phyloP scores from a whole-genome alignment of 2,113 vertebrate species.

The Eulemur rufifrons region DNA sequence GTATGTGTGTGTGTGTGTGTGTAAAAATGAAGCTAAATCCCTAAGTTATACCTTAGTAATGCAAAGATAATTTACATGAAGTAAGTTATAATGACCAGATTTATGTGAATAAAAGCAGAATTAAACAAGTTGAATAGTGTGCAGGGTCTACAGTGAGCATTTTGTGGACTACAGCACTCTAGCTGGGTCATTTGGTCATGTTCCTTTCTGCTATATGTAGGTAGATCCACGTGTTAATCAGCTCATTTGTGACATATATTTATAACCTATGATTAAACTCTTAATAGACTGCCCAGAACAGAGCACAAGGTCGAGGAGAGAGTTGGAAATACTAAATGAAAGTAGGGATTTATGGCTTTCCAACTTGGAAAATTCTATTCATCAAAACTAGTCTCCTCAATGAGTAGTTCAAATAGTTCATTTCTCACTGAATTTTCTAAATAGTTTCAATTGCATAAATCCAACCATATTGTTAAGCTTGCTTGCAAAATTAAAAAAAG shows the following conservation, averaged over 20 bases:
- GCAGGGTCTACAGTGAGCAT: neutral
- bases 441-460: neutral
- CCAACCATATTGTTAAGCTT: neutral
- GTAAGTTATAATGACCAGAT: neutral
- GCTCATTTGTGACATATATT: conserved; percentile 51
- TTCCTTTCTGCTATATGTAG: conserved; percentile 14
- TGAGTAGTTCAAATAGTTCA: conserved; percentile 51
- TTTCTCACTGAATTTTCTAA: conserved; percentile 25
- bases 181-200: neutral
- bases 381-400: conserved; percentile 27
- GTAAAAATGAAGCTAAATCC: neutral
- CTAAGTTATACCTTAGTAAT: neutral
- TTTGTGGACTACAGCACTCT: neutral
- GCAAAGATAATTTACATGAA: neutral
- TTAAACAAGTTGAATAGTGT: neutral
- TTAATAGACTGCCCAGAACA: conserved; percentile 41
- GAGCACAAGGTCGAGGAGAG: conserved; percentile 34
- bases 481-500: neutral
- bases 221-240: neutral
- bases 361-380: neutral
- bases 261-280: conserved; percentile 67
- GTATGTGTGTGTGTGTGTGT: neutral
- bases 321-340: conserved; percentile 54
- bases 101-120: neutral
- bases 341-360: conserved; percentile 46